Evolutionary conservation across 2,888 invertebrate species (phyloP).

Genomic region (Sicus ferrugineus): DNA sequence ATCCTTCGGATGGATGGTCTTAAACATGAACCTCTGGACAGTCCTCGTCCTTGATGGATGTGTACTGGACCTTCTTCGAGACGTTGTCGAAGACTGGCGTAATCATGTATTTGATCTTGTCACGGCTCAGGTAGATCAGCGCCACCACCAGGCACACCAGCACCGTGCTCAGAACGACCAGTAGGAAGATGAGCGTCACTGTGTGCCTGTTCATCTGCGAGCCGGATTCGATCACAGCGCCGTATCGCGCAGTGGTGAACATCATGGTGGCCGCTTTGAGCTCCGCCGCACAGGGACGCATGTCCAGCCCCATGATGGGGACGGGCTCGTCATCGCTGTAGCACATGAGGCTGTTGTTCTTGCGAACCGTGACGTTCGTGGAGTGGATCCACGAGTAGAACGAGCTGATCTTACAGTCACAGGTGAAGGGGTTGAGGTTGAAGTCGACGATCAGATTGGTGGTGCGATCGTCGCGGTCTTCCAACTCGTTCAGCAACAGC

Average conservation of each 20-base stretch:
- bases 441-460: constrained; percentile 70
- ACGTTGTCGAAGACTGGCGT: constrained; percentile 72
- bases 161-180: constrained; percentile 68
- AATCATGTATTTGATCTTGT: constrained; percentile 68
- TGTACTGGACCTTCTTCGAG: constrained; percentile 76
- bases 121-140: constrained; percentile 71
- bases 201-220: constrained; percentile 55
- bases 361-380: constrained; percentile 70
- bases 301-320: constrained; percentile 55
- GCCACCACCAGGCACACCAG: constrained; percentile 68
- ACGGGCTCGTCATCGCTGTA: constrained; percentile 53
- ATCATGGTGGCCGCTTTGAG: constrained; percentile 56
- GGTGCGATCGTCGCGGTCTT: constrained; percentile 61
- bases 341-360: constrained; percentile 69
- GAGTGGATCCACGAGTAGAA: constrained; percentile 72
- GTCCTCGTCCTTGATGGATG: constrained; percentile 73
- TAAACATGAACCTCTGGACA: constrained; percentile 65
- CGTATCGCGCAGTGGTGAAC: constrained; percentile 53
- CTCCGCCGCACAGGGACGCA: constrained; percentile 55
- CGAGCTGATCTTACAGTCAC: constrained; percentile 71
- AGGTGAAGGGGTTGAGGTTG: constrained; percentile 74
- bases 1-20: constrained; percentile 13
- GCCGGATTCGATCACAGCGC: constrained; percentile 28
- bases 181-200: constrained; percentile 64
- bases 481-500: constrained; percentile 68